phyloP scores from a whole-genome alignment of 2,113 vertebrate genomes.

The Zapornia atra region DNA sequence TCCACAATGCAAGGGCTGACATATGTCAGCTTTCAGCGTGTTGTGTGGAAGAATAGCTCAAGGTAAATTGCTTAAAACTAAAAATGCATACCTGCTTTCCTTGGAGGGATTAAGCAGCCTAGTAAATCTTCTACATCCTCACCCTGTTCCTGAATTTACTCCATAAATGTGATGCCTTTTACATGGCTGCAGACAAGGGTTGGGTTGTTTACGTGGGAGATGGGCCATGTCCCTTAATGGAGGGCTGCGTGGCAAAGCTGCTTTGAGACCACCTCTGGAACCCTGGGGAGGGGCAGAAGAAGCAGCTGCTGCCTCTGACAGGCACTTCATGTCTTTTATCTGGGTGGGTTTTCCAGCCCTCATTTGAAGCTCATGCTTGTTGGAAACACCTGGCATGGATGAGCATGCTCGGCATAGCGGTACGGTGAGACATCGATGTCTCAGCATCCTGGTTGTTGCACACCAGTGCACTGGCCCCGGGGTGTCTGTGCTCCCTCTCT shows the following conservation, averaged over 20 bases:
- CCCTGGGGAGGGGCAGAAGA: not conserved
- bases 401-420: not conserved
- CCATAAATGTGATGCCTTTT: not conserved
- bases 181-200: not conserved
- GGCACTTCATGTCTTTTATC: not conserved
- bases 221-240: not conserved
- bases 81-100: not conserved
- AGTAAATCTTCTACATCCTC: not conserved
- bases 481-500: not conserved
- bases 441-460: not conserved
- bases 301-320: not conserved
- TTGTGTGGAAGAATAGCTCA: not conserved
- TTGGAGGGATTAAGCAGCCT: not conserved
- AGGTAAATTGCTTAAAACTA: not conserved
- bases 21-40: not conserved
- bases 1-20: not conserved
- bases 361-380: not conserved
- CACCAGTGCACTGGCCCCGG: not conserved
- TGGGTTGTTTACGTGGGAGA: not conserved
- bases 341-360: not conserved
- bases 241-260: not conserved
- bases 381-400: not conserved
- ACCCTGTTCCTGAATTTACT: not conserved
- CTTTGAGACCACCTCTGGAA: not conserved
- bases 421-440: accelerated